phyloP scores from a whole-genome alignment of 2,888 invertebrate species.

The Noctua fimbriata region DNA sequence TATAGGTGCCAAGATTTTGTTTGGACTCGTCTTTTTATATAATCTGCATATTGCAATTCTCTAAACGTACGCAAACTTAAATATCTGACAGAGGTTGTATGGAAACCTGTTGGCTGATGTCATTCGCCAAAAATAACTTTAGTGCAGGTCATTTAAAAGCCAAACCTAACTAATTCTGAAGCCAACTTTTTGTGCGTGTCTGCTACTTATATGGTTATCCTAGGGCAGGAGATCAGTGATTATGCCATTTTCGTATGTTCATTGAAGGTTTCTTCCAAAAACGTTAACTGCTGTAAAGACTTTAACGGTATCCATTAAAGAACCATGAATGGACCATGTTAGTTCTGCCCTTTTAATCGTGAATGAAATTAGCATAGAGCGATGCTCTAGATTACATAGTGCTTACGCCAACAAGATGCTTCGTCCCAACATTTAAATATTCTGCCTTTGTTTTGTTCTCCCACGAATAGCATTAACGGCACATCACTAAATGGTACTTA shows the following conservation, averaged over 20 bases:
- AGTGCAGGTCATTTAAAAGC: slow-evolving; percentile 35
- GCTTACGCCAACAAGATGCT: slow-evolving; percentile 26
- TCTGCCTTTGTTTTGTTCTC: slow-evolving; percentile 83
- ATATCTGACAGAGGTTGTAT: slow-evolving; percentile 42
- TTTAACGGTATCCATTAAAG: neutral
- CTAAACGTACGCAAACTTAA: slow-evolving; percentile 44
- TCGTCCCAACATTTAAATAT: slow-evolving; percentile 76
- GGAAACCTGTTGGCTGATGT: slow-evolving; percentile 60
- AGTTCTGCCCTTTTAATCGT: slow-evolving; percentile 15
- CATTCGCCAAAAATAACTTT: slow-evolving; percentile 57
- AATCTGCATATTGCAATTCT: slow-evolving; percentile 42
- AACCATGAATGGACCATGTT: slow-evolving; percentile 4
- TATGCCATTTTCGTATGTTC: slow-evolving; percentile 14
- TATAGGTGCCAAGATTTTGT: slow-evolving; percentile 1
- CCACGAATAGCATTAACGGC: slow-evolving; percentile 85
- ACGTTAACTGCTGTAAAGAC: neutral
- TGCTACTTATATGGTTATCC: slow-evolving; percentile 18
- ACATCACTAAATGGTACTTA: slow-evolving; percentile 77
- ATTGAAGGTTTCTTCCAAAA: slow-evolving; percentile 8
- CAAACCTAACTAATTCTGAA: slow-evolving; percentile 38
- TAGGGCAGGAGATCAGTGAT: slow-evolving; percentile 18
- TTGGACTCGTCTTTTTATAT: slow-evolving; percentile 18
- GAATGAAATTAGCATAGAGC: slow-evolving; percentile 32
- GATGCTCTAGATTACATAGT: slow-evolving; percentile 25
- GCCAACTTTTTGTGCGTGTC: slow-evolving; percentile 38